phyloP scores from a whole-genome alignment of 2,113 vertebrate genomes.

The Spermophilus dauricus region DNA sequence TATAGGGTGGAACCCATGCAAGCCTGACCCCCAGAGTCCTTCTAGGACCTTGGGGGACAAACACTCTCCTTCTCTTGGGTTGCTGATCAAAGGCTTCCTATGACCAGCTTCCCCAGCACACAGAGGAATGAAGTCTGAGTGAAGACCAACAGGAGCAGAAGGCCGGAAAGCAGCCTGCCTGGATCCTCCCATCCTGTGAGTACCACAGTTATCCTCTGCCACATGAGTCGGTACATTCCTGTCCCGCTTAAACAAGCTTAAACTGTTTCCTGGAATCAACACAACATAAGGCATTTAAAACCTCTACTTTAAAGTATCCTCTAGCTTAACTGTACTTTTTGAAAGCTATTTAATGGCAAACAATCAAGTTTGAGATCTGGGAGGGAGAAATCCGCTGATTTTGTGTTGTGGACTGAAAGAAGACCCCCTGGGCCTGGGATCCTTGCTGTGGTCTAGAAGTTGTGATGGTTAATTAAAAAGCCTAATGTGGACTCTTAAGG shows the following conservation, averaged over 20 bases:
- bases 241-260: slow-evolving; percentile 35
- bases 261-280: slow-evolving; percentile 9
- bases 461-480: background rate
- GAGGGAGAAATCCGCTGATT: background rate
- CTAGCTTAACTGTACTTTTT: slow-evolving; percentile 58
- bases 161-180: background rate
- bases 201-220: background rate
- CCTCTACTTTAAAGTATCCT: slow-evolving; percentile 7
- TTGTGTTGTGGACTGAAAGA: background rate
- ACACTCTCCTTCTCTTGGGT: background rate
- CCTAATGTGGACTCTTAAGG: background rate
- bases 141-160: background rate
- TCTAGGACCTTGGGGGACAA: background rate
- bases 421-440: background rate
- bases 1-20: background rate
- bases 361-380: slow-evolving; percentile 27
- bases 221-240: background rate
- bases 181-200: background rate
- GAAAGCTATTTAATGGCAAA: slow-evolving; percentile 50
- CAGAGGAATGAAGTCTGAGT: background rate
- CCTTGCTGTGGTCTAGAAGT: slow-evolving; percentile 9
- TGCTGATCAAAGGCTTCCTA: background rate
- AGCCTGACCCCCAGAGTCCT: background rate
- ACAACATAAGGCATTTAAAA: slow-evolving; percentile 38
- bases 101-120: background rate